Conservation (phyloP, 2,888 invertebrate genomes). For the Drosophila demipolita region DNA sequence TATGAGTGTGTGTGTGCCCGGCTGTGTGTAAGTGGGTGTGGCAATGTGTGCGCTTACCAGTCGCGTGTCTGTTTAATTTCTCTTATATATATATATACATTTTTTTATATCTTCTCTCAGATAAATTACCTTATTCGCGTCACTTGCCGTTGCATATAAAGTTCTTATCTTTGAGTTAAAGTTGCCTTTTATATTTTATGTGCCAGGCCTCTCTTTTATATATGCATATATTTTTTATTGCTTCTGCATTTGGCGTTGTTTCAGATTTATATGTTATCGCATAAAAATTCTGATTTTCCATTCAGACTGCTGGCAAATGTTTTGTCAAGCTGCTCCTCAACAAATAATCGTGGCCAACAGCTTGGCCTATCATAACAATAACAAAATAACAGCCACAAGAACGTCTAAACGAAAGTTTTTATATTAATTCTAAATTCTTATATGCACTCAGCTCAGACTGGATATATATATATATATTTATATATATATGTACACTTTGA, state of each 20-base stretch:
- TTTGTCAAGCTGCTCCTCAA: constrained; percentile 15
- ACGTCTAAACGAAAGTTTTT: background rate
- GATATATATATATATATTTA: background rate
- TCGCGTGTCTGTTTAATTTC: constrained; percentile 56
- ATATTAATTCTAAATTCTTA: constrained; percentile 6
- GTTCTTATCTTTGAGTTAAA: constrained; percentile 45
- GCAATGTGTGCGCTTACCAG: constrained; percentile 13
- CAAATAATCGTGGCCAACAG: constrained; percentile 23
- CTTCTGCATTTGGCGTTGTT: constrained; percentile 43
- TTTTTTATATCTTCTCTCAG: constrained; percentile 19
- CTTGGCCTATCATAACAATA: constrained; percentile 18
- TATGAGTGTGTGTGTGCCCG: constrained; percentile 36
- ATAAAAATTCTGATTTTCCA: constrained; percentile 42
- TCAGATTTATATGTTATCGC: constrained; percentile 21
- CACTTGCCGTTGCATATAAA: constrained; percentile 64
- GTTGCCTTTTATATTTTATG: constrained; percentile 25
- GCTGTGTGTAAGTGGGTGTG: background rate
- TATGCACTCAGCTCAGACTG: constrained; percentile 17
- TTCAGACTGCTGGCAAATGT: constrained; percentile 16
- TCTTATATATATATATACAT: background rate
- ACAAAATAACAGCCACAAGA: background rate
- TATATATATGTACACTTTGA: background rate
- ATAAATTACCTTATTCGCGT: constrained; percentile 68
- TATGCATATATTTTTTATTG: constrained; percentile 17
- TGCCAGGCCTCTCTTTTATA: constrained; percentile 20